These are phyloP conservation scores for Heliconius charithonia DNA, from an alignment of 2,888 invertebrate species.

Conservation along the genomic window DNA sequence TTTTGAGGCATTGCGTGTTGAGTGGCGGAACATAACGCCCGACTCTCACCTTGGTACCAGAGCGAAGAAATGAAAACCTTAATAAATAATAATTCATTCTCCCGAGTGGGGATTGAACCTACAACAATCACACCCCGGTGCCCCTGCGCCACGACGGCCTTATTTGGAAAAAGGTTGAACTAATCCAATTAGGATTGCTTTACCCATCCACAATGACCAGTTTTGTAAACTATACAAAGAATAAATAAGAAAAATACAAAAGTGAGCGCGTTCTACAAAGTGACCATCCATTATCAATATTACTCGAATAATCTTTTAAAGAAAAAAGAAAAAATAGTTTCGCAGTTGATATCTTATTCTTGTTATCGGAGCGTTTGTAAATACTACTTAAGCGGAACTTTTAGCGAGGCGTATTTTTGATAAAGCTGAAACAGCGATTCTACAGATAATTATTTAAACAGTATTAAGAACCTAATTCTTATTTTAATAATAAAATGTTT, in stretches of 20 bases:
- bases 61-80: no score
- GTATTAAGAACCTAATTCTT: neutral
- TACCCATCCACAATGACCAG: neutral
- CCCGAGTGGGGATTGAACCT: no score
- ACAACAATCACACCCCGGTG: no score
- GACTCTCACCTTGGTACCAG: no score
- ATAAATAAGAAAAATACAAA: conserved; percentile 15
- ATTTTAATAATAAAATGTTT: neutral
- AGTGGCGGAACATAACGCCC: no score
- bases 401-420: conserved; percentile 1
- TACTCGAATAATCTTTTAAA: conserved; percentile 26
- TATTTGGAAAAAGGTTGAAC: neutral
- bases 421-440: neutral
- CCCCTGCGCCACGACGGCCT: no score
- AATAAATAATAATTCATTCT: no score
- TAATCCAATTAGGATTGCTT: conserved; percentile 9
- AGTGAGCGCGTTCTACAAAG: conserved; percentile 12
- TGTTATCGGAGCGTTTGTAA: conserved; percentile 7
- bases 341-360: conserved; percentile 12
- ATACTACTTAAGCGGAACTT: conserved; percentile 15
- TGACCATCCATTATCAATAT: conserved; percentile 36
- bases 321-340: conserved; percentile 14
- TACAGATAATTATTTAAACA: neutral
- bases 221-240: neutral
- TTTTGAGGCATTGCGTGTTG: no score